Evolutionary conservation across 2,888 invertebrate species (phyloP).

Genomic region (Unio pictorum): DNA sequence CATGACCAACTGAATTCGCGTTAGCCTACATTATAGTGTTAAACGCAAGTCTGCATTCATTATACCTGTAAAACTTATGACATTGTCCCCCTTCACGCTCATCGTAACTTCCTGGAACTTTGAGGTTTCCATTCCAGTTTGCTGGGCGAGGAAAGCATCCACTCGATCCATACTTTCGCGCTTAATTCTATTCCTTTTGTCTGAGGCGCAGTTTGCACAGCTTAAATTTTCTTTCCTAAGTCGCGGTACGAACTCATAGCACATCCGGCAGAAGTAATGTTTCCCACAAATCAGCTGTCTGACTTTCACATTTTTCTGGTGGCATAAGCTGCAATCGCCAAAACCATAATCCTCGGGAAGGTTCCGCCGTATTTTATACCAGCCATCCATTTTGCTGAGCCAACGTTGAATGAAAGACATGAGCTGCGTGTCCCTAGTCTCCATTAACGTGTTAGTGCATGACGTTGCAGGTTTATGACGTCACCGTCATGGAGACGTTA

Average conservation of each 20-base stretch:
- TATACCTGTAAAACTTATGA: constrained; percentile 15
- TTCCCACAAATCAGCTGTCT: constrained; percentile 27
- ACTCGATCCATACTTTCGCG: constrained; percentile 3
- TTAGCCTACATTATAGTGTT: too few relatives aligned
- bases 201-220: constrained; percentile 23
- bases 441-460: neutral
- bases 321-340: constrained; percentile 41
- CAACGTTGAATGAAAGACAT: constrained; percentile 3
- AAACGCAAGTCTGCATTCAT: neutral
- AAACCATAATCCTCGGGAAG: constrained; percentile 7
- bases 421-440: too few relatives aligned
- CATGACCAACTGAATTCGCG: too few relatives aligned
- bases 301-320: constrained; percentile 26
- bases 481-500: too few relatives aligned
- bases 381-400: constrained; percentile 11
- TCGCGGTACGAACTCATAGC: constrained; percentile 40
- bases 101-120: constrained; percentile 14
- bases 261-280: constrained; percentile 42
- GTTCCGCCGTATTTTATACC: constrained; percentile 5
- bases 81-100: constrained; percentile 13
- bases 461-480: neutral
- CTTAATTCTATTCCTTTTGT: neutral
- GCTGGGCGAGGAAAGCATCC: constrained; percentile 6
- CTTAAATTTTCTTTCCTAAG: constrained; percentile 32
- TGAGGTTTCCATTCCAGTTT: constrained; percentile 2